Evolutionary conservation across 2,113 vertebrate species (phyloP).

Genomic region (Silurus meridionalis): DNA sequence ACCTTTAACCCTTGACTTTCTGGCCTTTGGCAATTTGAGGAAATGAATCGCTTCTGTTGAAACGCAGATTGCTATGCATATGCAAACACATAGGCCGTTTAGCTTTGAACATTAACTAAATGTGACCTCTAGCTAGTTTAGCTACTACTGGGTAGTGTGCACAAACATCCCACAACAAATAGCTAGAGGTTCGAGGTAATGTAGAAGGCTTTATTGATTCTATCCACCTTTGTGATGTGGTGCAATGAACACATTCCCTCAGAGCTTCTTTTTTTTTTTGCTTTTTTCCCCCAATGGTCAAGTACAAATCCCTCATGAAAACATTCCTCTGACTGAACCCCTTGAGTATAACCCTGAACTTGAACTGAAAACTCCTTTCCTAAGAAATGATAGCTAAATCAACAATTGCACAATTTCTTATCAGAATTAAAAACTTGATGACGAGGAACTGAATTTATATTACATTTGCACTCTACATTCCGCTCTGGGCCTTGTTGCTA

Average conservation of each 20-base stretch:
- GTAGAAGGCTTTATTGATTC: not conserved
- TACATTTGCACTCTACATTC: no score
- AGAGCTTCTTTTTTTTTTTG: not conserved
- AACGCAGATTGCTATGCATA: not conserved
- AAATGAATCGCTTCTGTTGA: not conserved
- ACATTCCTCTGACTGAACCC: not conserved
- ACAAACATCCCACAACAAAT: not conserved
- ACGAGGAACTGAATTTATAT: not conserved
- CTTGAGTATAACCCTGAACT: not conserved
- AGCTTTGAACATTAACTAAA: not conserved
- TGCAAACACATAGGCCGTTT: not conserved
- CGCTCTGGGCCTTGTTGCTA: no score
- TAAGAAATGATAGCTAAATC: not conserved
- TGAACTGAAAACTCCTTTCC: not conserved
- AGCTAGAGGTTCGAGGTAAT: not conserved
- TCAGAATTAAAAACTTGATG: not conserved
- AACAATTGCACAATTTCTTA: not conserved
- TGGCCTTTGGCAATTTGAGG: not conserved
- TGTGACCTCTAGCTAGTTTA: no score
- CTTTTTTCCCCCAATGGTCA: not conserved
- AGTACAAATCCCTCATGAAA: not conserved
- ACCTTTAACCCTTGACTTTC: not conserved
- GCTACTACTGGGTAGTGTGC: not conserved
- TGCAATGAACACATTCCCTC: not conserved
- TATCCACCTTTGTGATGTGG: not conserved